A percentile compares a stretch with the other conserved stretches of the same genome.
Evolutionary conservation across 92 coral and sea anemone genomes (phyloP).

Genomic region (Virgularia gustaviana): DNA sequence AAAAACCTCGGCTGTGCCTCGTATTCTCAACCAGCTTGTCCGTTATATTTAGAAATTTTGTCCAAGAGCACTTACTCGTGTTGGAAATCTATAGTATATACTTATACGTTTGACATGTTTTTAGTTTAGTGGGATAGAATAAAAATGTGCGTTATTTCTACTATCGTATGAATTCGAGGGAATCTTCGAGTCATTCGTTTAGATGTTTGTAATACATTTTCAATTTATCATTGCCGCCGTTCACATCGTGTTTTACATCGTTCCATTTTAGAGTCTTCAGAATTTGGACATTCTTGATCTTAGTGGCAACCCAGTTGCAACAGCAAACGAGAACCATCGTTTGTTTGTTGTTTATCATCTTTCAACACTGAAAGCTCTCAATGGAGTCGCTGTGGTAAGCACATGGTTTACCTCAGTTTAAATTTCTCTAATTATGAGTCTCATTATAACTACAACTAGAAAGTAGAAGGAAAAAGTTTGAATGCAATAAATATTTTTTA

Average conservation of each 20-base stretch:
- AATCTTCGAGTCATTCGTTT: neutral
- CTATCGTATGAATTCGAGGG: no score
- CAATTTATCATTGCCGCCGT: neutral
- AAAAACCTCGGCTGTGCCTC: no score
- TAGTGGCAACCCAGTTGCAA: conserved; percentile 80
- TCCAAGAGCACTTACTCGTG: no score
- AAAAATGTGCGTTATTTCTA: neutral
- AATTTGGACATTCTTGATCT: conserved; percentile 78
- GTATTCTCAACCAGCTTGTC: no score
- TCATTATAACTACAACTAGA: neutral
- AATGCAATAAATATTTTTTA: no score
- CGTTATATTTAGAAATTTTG: no score
- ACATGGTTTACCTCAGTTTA: neutral
- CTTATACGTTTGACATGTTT: neutral
- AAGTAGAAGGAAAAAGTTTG: no score
- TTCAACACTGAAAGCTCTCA: conserved; percentile 85
- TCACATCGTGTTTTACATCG: no score
- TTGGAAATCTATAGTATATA: no score
- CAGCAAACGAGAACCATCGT: conserved; percentile 66
- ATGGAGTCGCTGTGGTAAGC: conserved; percentile 93
- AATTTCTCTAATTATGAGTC: neutral
- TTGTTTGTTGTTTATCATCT: conserved; percentile 85
- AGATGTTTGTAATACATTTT: neutral
- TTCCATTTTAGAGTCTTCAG: conserved; percentile 60
- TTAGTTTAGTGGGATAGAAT: neutral